phyloP scores from a whole-genome alignment of 2,888 invertebrate genomes.

The Meliscaeva auricollis region DNA sequence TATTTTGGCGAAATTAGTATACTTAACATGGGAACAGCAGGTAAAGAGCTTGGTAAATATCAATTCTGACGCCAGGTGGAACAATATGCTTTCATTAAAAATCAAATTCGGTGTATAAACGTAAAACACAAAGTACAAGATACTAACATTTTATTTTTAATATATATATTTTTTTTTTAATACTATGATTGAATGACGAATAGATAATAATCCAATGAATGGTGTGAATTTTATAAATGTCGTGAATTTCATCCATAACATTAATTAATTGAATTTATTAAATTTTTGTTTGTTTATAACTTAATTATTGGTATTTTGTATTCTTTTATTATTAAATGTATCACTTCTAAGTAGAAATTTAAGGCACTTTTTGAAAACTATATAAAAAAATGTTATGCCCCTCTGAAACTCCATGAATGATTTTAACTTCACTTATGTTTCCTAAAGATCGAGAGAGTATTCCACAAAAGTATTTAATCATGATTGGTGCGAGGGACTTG shows the following conservation, averaged over 20 bases:
- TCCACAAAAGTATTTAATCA: too few relatives aligned
- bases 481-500: too few relatives aligned
- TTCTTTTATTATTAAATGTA: too few relatives aligned
- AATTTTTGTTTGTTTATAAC: background rate
- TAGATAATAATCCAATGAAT: constrained; percentile 17
- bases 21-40: constrained; percentile 99
- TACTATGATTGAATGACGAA: constrained; percentile 46
- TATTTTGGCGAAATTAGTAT: constrained; percentile 99
- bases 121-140: constrained; percentile 28
- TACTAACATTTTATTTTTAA: background rate
- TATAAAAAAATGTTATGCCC: too few relatives aligned
- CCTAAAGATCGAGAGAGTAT: too few relatives aligned
- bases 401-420: too few relatives aligned
- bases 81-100: constrained; percentile 78
- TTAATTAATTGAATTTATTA: too few relatives aligned
- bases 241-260: constrained; percentile 6
- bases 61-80: constrained; percentile 86
- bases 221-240: constrained; percentile 28
- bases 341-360: too few relatives aligned
- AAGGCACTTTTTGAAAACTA: too few relatives aligned
- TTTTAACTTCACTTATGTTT: too few relatives aligned
- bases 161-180: constrained; percentile 17
- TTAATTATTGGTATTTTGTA: background rate
- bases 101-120: constrained; percentile 57
- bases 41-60: constrained; percentile 98